Evolutionary conservation across 2,797 vertebrate species (phyloP), one percentile per base, ranked within the genome.

Genomic region (Danio choprae): DNA sequence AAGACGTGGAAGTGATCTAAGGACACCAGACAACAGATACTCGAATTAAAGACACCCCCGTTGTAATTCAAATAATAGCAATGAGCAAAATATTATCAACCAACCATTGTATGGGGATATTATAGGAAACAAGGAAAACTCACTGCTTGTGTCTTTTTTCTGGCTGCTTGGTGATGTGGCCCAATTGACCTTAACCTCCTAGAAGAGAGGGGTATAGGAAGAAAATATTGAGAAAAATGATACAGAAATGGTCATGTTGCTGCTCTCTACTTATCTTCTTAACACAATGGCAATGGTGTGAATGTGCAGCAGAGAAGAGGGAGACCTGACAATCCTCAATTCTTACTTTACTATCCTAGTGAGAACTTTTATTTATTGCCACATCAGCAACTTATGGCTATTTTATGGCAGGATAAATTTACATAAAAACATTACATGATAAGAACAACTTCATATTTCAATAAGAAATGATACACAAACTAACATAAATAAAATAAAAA

Each of bases 141-240:
- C 92, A 99, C 98, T 99, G 95, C 96, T 99, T 85, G 97, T 98
- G 90, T 99, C 98, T 95, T 99, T 99, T 94, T 99, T 99, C 94
- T 99, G 98, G 92, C 96, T 99, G 93, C 97, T 99, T 83, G 98
- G 98, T 60, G 97, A 99, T 22, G 98, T 99, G 86, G 98, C 98
- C 98, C 98, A 99, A 94, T 99, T 99, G 88, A 99, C 98, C 90
- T 99, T 99, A 87, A 99, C 97, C 90, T 99, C 98, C 98, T 99
- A 85, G 29, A 81, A 89, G 84, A 82, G 13, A 51, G 22, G 48
- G 29, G 60, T 9, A 77, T 7, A 40, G 53, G 16, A 22, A 16
- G 77, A 69, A 78, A 46, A 65, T 20, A 79, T 53, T 53, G 3
- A 78, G 10, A 69, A 5, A 41, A 46, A 44, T 18, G 4, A 58